Base-by-base conservation (phyloP, 2,888 invertebrate genomes). In the Macrosoma leucophasiata region DNA sequence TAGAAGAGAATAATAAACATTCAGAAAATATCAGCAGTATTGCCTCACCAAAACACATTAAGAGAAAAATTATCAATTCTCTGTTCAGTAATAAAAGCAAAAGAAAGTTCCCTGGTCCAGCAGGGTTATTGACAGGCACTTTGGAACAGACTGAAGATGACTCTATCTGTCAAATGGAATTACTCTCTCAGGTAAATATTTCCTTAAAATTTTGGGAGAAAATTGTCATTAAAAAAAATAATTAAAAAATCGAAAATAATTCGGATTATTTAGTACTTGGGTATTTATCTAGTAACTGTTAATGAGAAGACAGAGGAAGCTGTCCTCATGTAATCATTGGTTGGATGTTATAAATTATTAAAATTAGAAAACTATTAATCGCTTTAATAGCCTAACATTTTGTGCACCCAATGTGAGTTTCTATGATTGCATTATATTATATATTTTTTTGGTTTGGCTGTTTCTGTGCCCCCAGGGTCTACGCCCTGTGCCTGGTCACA, bases 61-160 rank as follows among this genome's bases (percentile, higher is more conserved):
- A 81, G 50, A 57, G 79, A 43, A 79, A 74, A 61, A 69, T 81
- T 4, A 72, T 84, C 12, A 62, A 71, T 50, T 69, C 72, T 15
- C 67, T 70, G 47, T 84, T 84, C 50, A 65, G 79, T 53, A 67
- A 71, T 23, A 71, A 69, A 46, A 73, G 52, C 26, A 81, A 84
- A 50, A 64, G 84, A 44, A 84, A 82, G 41, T 84, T 84, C 40
- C 84, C 84, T 9, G 84, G 84, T 0, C 84, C 84, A 11, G 84
- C 84, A 24, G 84, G 84, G 1, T 48, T 84, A 9, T 53, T 84
- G n/a, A 65, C 63, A 33, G 69, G 72, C 13, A 61, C 49, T 9
- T 52, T 78, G 34, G 60, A 69, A 44, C 67, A 71, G 35, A 62
- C 60, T 24, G 64, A 62, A 29, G 70, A 79, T 61, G 71, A 78